A percentile compares a stretch with the other conserved stretches of the same genome.
These are phyloP conservation scores for Bubalus kerabau DNA, from an alignment of 2,113 vertebrate species.

Conservation along the genomic window DNA sequence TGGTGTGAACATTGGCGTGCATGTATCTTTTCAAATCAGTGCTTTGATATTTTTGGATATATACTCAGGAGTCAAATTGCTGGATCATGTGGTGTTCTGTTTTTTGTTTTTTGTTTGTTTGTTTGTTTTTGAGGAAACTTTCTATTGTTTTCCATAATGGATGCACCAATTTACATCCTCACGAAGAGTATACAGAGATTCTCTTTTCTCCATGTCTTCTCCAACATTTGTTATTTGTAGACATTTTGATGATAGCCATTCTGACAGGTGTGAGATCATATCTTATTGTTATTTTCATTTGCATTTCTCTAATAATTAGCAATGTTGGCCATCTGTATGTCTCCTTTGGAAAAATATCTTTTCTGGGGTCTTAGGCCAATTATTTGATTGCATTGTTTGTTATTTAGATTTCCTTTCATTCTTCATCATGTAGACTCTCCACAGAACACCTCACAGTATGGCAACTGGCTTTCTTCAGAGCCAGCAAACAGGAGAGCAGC, in stretches of 20 bases:
- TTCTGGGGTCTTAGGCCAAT: background rate
- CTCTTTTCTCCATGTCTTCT: background rate
- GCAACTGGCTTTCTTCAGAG: background rate
- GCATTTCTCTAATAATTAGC: background rate
- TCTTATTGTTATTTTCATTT: background rate
- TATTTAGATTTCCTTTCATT: background rate
- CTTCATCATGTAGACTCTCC: background rate
- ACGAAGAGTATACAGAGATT: background rate
- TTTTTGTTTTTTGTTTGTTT: background rate
- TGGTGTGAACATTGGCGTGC: background rate
- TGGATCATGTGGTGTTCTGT: background rate
- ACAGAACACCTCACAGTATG: background rate
- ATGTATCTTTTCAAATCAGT: background rate
- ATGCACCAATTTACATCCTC: background rate
- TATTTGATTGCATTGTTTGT: background rate
- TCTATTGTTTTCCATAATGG: background rate
- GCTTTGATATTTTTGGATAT: background rate
- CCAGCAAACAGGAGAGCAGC: background rate
- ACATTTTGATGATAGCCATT: background rate
- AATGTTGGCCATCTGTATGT: background rate
- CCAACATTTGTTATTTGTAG: background rate
- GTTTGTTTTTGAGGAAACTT: accelerated
- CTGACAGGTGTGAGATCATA: background rate
- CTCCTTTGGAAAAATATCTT: background rate
- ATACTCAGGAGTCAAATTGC: background rate